Base-by-base conservation (phyloP, 2,113 vertebrate genomes). In the Microcebus lehilahytsara region DNA sequence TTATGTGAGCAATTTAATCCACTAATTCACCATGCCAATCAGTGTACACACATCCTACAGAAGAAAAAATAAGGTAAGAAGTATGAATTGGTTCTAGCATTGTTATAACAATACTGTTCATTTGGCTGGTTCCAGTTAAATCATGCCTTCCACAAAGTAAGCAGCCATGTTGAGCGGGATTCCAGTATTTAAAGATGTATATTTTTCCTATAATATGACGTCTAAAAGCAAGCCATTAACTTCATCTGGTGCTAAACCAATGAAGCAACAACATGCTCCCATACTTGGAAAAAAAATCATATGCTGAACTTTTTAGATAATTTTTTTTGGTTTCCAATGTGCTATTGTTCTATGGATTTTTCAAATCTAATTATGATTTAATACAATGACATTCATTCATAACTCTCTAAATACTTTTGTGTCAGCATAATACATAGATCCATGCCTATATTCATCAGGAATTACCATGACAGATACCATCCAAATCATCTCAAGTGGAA, bases 211-310 rank as follows among this genome's bases (percentile, higher is more conserved):
- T 30, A 60, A 56, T 78, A 17, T 89, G 42, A 83, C 23, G 64
- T 89, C 23, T 64, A 62, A 71, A 92, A 93, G 56, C 4, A 92
- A 92, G 12, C 6, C 7, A 17, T 81, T 75, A 58, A n/a, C 27
- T 92, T 94, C 9, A 89, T 71, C 27, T 93, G 46, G 13, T 72
- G 7, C 32, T 95, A 32, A 89, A 69, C 37, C 75, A 96, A 94
- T 62, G 67, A 85, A 56, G 37, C 60, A 95, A 16, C 53, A 94
- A 7, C 22, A 42, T 40, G 0, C 9, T 89, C 6, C 37, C 42
- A 51, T 49, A 32, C 60, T 72, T 95, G 81, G 30, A 56, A 93
- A 91, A 81, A 81, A 93, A 89, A 80, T 75, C 13, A 53, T 42
- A 12, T 49, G 9, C 84, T 79, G 27, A 37, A 85, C 40, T n/a